phyloP scores from a whole-genome alignment of 2,113 vertebrate genomes.

The Rhea pennata region DNA sequence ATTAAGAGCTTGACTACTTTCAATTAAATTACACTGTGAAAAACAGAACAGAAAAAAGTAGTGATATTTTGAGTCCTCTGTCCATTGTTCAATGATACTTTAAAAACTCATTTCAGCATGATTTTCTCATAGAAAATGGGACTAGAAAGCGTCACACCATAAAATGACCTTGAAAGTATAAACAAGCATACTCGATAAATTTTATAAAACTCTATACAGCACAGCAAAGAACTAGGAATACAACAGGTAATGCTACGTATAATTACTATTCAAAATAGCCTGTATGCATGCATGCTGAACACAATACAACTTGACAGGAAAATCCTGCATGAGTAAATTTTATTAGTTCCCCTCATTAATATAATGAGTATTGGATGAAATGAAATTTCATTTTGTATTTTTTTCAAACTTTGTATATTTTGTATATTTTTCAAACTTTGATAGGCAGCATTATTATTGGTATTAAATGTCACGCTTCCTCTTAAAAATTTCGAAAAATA shows the following conservation, averaged over 20 bases:
- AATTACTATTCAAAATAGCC: constrained; percentile 1
- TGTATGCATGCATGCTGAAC: background rate
- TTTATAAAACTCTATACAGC: background rate
- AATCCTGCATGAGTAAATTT: background rate
- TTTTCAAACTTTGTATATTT: no score
- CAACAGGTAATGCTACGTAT: background rate
- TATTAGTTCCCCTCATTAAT: background rate
- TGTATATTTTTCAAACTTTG: background rate
- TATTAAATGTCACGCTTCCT: background rate
- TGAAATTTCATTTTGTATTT: background rate
- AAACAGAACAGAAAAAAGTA: background rate
- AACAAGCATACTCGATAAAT: background rate
- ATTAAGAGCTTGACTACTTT: background rate
- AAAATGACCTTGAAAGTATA: background rate
- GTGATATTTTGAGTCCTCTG: background rate
- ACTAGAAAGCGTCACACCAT: background rate
- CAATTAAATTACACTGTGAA: background rate
- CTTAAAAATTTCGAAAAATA: background rate
- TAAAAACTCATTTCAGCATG: background rate
- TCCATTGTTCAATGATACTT: background rate
- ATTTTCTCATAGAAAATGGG: background rate
- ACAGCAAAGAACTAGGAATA: background rate
- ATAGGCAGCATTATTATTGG: background rate
- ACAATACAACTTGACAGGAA: background rate
- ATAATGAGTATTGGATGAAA: background rate